phyloP scores from a whole-genome alignment of 2,888 invertebrate species.

The Sycophila texana region DNA sequence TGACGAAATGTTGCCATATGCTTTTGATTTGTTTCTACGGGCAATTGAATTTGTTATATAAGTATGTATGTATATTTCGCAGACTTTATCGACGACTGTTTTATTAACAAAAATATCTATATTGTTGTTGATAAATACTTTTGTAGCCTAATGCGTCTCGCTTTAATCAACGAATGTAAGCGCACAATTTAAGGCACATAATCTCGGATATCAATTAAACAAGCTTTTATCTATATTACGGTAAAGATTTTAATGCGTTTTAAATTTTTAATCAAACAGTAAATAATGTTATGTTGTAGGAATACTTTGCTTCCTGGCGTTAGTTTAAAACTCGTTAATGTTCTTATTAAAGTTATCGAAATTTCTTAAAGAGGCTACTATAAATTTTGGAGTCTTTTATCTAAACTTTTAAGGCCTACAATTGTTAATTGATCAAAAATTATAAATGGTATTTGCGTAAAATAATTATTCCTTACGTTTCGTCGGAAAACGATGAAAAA shows the following conservation, averaged over 20 bases:
- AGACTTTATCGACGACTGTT: background rate
- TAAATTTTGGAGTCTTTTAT: background rate
- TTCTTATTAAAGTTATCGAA: background rate
- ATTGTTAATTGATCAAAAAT: background rate
- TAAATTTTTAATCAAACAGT: background rate
- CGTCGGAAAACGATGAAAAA: too few relatives aligned
- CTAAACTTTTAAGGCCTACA: background rate
- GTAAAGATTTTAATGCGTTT: background rate
- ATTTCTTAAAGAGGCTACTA: background rate
- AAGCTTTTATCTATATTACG: background rate
- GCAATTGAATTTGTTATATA: background rate
- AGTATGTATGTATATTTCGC: background rate
- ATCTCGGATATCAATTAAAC: too few relatives aligned
- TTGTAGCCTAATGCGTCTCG: too few relatives aligned
- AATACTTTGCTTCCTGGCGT: too few relatives aligned
- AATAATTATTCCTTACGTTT: too few relatives aligned
- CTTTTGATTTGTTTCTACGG: too few relatives aligned
- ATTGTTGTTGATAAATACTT: too few relatives aligned
- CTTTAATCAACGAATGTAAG: too few relatives aligned
- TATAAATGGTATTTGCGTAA: background rate
- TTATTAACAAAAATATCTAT: too few relatives aligned
- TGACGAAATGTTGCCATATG: too few relatives aligned
- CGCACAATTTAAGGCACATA: too few relatives aligned
- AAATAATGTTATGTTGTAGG: too few relatives aligned
- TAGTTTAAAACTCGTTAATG: background rate